phyloP scores from a whole-genome alignment of 92 coral and sea anemone species.

The Virgularia gustaviana region DNA sequence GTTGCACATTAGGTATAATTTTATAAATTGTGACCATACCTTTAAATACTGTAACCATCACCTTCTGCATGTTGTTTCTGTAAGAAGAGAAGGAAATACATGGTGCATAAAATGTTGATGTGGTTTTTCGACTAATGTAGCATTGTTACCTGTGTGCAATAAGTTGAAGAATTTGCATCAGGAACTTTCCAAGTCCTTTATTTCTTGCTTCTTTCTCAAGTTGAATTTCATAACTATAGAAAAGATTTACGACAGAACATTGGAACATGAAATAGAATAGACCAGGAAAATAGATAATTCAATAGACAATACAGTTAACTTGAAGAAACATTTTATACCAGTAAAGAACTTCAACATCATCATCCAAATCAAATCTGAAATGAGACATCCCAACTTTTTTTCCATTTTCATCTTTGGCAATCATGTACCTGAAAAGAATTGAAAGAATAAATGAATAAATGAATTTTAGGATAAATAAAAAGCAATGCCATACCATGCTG shows the following conservation, averaged over 20 bases:
- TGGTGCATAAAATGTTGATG: not conserved
- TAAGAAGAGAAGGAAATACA: constrained; percentile 5
- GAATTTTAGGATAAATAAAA: too few species aligned
- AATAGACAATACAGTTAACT: not conserved
- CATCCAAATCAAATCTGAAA: constrained; percentile 93
- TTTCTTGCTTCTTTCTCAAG: constrained; percentile 67
- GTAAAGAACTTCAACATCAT: constrained; percentile 83
- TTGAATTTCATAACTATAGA: constrained; percentile 83
- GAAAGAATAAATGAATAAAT: not conserved
- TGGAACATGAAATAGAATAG: not conserved
- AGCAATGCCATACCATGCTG: constrained; percentile 86
- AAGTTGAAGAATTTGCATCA: constrained; percentile 90
- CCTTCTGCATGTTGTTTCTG: constrained; percentile 84
- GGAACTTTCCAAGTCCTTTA: constrained; percentile 92
- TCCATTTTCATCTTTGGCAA: constrained; percentile 68
- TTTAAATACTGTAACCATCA: constrained; percentile 90
- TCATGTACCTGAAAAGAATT: constrained; percentile 61
- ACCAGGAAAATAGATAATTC: not conserved
- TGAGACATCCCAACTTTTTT: constrained; percentile 73
- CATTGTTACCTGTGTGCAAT: constrained; percentile 81
- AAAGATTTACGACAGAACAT: not conserved
- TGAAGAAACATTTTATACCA: constrained; percentile 54
- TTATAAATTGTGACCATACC: constrained; percentile 38
- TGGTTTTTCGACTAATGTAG: not conserved
- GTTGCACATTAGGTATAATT: not conserved